These are phyloP conservation scores for Rhadina sibilatrix DNA, from an alignment of 2,113 vertebrate species.

Conservation along the genomic window DNA sequence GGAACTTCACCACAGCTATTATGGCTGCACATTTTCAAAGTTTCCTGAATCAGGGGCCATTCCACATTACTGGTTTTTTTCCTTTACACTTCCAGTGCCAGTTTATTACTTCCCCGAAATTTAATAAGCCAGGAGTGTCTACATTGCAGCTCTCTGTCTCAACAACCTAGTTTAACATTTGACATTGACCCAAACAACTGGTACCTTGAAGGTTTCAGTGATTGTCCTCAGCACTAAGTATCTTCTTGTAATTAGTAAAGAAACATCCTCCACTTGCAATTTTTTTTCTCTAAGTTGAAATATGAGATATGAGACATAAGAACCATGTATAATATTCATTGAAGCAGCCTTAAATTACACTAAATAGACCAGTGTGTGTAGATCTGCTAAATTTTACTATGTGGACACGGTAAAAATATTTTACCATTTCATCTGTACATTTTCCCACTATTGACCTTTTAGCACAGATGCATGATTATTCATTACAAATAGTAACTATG, in stretches of 20 bases:
- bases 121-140: not conserved
- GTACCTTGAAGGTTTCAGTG: not conserved
- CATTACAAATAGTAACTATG: not conserved
- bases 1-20: constrained; percentile 49
- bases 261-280: not conserved
- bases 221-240: not conserved
- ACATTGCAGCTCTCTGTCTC: not conserved
- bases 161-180: not conserved
- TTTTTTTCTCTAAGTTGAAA: not conserved
- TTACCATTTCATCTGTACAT: not conserved
- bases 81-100: constrained; percentile 10
- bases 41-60: constrained; percentile 30
- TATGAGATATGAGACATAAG: not conserved
- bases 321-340: not conserved
- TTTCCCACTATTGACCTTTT: not conserved
- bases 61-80: constrained; percentile 36
- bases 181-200: not conserved
- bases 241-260: not conserved
- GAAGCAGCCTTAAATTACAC: not conserved
- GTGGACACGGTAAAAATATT: not conserved
- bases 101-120: constrained; percentile 39
- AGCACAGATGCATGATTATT: not conserved
- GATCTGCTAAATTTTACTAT: not conserved
- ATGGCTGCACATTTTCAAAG: constrained; percentile 53
- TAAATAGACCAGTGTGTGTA: not conserved